Evolutionary conservation across 1,140 invertebrate genomes (phyloP).

Genomic region (Frieseomelitta varia): DNA sequence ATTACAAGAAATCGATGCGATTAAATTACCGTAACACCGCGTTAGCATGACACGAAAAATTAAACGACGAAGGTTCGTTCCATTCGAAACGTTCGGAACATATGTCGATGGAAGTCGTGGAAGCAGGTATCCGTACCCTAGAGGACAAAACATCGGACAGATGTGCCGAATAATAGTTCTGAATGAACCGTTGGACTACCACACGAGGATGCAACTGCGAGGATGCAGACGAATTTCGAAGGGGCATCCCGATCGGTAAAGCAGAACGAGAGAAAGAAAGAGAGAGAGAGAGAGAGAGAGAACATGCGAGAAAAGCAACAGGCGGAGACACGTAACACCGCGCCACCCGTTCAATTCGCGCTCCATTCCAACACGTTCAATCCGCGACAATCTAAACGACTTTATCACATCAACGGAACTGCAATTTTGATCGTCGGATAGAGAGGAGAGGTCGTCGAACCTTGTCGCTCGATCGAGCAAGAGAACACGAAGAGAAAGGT

Average conservation of each 20-base stretch:
- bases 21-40: neutral
- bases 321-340: slow-evolving; percentile 12
- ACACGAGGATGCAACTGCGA: neutral
- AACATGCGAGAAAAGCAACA: slow-evolving; percentile 34
- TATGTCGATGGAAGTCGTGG: neutral
- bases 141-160: neutral
- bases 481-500: slow-evolving; percentile 31
- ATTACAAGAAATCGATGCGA: no score
- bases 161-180: neutral
- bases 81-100: neutral
- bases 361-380: neutral
- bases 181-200: neutral
- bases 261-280: neutral
- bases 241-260: slow-evolving; percentile 19
- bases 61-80: neutral
- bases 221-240: neutral
- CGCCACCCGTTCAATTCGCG: neutral
- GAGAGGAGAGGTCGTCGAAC: slow-evolving; percentile 27
- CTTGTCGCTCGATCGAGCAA: slow-evolving; percentile 25
- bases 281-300: no score
- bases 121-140: neutral
- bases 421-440: slow-evolving; percentile 14
- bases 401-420: slow-evolving; percentile 16
- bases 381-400: neutral
- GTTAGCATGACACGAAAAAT: neutral